phyloP scores from a whole-genome alignment of 2,113 vertebrate species.

The Carollia perspicillata region DNA sequence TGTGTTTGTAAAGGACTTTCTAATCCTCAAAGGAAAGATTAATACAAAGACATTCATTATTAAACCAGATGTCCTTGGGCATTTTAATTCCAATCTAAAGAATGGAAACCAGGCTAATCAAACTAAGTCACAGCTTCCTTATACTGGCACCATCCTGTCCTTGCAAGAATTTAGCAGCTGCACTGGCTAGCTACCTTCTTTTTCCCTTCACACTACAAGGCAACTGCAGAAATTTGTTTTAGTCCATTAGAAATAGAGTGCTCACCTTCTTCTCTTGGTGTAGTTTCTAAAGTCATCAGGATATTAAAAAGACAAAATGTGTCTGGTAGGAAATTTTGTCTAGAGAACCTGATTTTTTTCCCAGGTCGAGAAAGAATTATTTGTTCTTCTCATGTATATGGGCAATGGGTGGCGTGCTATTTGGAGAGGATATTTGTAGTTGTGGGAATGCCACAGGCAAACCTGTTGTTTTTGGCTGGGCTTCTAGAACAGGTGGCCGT shows the following conservation, averaged over 20 bases:
- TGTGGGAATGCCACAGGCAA: conserved; percentile 52
- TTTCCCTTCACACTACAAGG: background rate
- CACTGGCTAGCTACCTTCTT: background rate
- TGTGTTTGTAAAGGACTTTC: conserved; percentile 55
- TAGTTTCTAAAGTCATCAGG: background rate
- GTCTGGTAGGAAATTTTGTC: conserved; percentile 24
- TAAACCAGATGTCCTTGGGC: conserved; percentile 70
- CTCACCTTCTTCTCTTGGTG: background rate
- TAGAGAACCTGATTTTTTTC: background rate
- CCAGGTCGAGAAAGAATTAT: background rate
- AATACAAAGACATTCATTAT: conserved; percentile 69
- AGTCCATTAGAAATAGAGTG: background rate
- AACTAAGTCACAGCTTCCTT: conserved; percentile 22
- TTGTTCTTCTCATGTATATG: conserved; percentile 4
- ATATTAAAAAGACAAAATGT: conserved; percentile 9
- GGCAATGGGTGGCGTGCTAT: conserved; percentile 52
- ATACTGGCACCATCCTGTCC: background rate
- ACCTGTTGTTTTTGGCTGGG: conserved; percentile 68
- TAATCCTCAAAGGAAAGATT: conserved; percentile 69
- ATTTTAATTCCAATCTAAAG: conserved; percentile 69
- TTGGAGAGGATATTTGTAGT: conserved; percentile 8
- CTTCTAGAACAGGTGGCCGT: conserved; percentile 69
- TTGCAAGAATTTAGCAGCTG: conserved; percentile 25
- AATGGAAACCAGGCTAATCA: conserved; percentile 52
- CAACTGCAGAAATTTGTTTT: background rate